Conservation (phyloP, 1,140 invertebrate genomes). For the Drosophila carrolli region DNA sequence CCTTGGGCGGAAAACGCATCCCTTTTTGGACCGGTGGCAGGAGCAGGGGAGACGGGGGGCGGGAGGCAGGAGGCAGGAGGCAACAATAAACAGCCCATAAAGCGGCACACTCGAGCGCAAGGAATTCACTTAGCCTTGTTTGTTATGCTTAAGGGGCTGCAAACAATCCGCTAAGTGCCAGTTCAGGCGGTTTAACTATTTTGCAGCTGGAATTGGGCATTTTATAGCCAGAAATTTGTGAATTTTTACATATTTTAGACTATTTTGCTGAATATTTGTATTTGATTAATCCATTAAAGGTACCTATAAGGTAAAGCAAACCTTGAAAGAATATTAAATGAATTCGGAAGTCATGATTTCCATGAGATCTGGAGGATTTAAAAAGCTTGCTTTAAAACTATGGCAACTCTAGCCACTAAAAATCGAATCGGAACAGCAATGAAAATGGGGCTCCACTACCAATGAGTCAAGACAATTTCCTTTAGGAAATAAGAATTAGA, state of each 20-base stretch:
- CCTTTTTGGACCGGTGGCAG: conserved; percentile 22
- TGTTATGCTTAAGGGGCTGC: conserved; percentile 84
- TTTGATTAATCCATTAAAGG: no score
- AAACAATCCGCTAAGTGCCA: conserved; percentile 82
- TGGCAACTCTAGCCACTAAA: no score
- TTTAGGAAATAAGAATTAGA: not conserved
- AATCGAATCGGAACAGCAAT: no score
- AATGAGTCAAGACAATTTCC: no score
- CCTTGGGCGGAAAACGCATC: conserved; percentile 26
- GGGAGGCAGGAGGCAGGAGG: conserved; percentile 19
- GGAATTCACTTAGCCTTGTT: conserved; percentile 84
- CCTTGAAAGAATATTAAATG: no score
- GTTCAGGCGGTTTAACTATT: not conserved
- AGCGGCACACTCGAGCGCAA: conserved; percentile 79
- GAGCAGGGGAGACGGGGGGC: conserved; percentile 13
- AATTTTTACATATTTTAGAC: not conserved
- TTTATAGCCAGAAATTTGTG: not conserved
- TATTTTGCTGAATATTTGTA: not conserved
- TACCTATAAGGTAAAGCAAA: no score
- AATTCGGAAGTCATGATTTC: no score
- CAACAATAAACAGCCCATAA: conserved; percentile 82
- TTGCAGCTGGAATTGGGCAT: not conserved
- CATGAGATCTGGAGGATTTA: no score
- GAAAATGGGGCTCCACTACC: no score
- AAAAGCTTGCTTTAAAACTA: no score